Evolutionary conservation across 1,140 invertebrate genomes (phyloP), one percentile per base, ranked within the genome.

Genomic region (Drosophila rhopaloa): DNA sequence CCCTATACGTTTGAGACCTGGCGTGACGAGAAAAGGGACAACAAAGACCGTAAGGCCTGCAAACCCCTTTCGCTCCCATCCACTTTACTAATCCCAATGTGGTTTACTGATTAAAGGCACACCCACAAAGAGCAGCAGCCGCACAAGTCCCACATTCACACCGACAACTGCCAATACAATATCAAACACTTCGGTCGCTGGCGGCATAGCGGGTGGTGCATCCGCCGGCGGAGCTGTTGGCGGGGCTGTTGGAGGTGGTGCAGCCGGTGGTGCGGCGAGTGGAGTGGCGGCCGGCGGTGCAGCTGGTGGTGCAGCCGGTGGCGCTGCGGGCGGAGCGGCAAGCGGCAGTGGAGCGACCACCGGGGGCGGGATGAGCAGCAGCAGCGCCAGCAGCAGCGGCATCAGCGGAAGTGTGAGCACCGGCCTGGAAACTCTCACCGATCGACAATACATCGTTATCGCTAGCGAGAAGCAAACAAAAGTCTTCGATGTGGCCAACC

Each of bases 381-480:
- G 86, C 76, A 90, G 85, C 72, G 81, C 76, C 76, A 91, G 83
- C 71, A 92, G 81, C 82, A 91, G 90, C 73, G 86, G 90, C 59
- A 91, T 89, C 57, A 91, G 79, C 53, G 94, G 89, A 93, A 92
- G 93, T 80, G 91, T 80, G 77, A 91, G 77, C 92, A 93, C 82
- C 61, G 72, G 92, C 84, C 71, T 93, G 63, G 93, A 93, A 86
- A 95, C 93, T 78, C 92, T 93, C 94, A 91, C 95, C 63, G 98
- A 99, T 93, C 94, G 96, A 75, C 98, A 99, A 94, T 98, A 97
- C 93, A 96, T 97, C 51, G 97, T 98, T 14, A 95, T 99, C 65
- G 96, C 96, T 58, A 98, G 97, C 48, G 98, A 99, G 93, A 99
- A 98, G 93, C 97, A 99, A 93, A 97, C 97, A 55, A 95, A 98